These are phyloP conservation scores for Periparus ater DNA, from an alignment of 2,797 vertebrate genomes.

Conservation along the genomic window DNA sequence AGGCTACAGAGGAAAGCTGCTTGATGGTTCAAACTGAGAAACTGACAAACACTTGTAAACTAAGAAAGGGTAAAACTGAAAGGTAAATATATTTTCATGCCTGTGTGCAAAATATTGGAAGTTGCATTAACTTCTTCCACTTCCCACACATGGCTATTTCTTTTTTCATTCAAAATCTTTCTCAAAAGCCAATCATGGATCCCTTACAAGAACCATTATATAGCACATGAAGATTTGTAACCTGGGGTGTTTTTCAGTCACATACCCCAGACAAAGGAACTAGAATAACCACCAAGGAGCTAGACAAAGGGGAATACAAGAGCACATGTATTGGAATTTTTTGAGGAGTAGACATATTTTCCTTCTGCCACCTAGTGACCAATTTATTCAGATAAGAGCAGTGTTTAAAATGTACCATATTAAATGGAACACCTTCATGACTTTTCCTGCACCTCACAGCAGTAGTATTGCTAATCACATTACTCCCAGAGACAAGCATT, in stretches of 20 bases:
- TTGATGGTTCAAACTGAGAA: not conserved
- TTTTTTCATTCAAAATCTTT: not conserved
- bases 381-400: not conserved
- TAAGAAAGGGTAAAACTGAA: not conserved
- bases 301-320: not conserved
- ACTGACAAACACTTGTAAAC: not conserved
- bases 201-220: not conserved
- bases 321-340: not conserved
- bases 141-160: not conserved
- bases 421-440: constrained; percentile 4
- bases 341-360: constrained; percentile 45
- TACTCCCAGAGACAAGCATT: constrained; percentile 6
- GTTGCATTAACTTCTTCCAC: not conserved
- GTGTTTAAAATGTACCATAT: not conserved
- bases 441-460: not conserved
- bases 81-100: not conserved
- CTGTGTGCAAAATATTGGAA: not conserved
- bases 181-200: not conserved
- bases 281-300: not conserved
- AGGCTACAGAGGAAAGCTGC: not conserved
- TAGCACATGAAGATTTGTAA: not conserved
- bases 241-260: not conserved
- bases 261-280: not conserved
- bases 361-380: constrained; percentile 71
- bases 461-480: not conserved